Percentiles rank a stretch among this genome's conserved stretches.
phyloP scores from a whole-genome alignment of 2,888 invertebrate genomes.

The Phalera bucephala region DNA sequence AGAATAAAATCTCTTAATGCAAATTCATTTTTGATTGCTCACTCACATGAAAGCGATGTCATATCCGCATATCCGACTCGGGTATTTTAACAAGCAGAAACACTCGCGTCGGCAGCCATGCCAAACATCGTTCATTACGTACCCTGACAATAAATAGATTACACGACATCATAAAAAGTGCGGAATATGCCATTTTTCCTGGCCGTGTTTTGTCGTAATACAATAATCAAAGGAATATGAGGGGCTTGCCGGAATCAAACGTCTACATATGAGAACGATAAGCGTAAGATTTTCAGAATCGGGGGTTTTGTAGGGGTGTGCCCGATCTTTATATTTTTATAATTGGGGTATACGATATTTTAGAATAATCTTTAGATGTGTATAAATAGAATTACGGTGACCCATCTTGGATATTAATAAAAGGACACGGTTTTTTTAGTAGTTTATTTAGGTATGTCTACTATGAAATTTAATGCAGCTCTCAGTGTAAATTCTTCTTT shows the following conservation, averaged over 20 bases:
- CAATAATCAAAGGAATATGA: slow-evolving; percentile 80
- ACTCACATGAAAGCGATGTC: slow-evolving; percentile 56
- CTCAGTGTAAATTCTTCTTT: too few relatives aligned
- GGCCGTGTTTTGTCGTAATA: slow-evolving; percentile 68
- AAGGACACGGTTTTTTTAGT: too few relatives aligned
- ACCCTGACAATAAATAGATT: slow-evolving; percentile 78
- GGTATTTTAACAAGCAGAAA: slow-evolving; percentile 59
- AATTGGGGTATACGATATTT: background rate
- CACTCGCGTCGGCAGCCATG: slow-evolving; percentile 63
- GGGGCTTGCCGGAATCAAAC: slow-evolving; percentile 67
- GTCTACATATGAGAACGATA: slow-evolving; percentile 75
- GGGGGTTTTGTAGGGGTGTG: slow-evolving; percentile 52
- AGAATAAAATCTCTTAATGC: slow-evolving; percentile 31
- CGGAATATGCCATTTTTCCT: slow-evolving; percentile 62
- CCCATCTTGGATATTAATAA: too few relatives aligned
- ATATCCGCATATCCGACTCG: slow-evolving; percentile 50
- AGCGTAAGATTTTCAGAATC: slow-evolving; percentile 53
- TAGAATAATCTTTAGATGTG: too few relatives aligned
- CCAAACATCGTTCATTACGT: slow-evolving; percentile 76
- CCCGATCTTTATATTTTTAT: slow-evolving; percentile 6
- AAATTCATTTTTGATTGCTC: slow-evolving; percentile 63
- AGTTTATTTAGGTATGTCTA: too few relatives aligned
- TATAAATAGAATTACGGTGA: too few relatives aligned
- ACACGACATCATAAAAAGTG: slow-evolving; percentile 68
- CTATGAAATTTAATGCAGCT: too few relatives aligned